Evolutionary conservation across 2,888 invertebrate species (phyloP), one percentile per base, ranked within the genome.

Genomic region (Melanargia galathea): DNA sequence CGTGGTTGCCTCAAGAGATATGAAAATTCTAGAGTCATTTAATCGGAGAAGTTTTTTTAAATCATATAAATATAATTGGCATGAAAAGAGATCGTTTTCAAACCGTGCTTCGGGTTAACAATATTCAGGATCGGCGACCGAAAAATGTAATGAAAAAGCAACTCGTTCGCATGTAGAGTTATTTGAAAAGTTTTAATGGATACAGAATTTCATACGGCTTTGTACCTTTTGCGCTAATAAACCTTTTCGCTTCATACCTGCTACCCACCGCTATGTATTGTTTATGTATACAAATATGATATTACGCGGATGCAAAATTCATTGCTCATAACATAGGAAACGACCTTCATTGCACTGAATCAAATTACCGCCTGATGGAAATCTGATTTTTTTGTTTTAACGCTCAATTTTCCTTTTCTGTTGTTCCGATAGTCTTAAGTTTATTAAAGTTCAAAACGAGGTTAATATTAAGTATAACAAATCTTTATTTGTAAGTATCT

Each of bases 301-400:
- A 56, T 57, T 52, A 74, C 70, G 71, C 72, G 69, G 68, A 73
- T 73, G 70, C 72, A 66, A 68, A 75, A 76, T 79, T 77, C 71
- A 71, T 78, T 83, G 83, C 82, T 80, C 77, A 78, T 72, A 81
- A 80, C 75, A 81, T 81, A 74, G 79, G 79, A 81, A 81, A 72
- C 76, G 73, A 74, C 77, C 79, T 81, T 77, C 79, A 79, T 80
- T 82, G 83, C 70, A 63, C 71, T 76, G 80, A 77, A 75, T 83
- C 78, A 79, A 80, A 82, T 83, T 81, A 81, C 82, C 68, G 68
- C 71, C 71, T 81, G 82, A 84, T 84, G 79, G 77, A 78, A 80
- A 86, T 86, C 83, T 78, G 75, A 80, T 74, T 75, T 68, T 68
- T 77, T 79, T 72, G 18, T 75, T 73, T 81, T 75, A 81, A 80